phyloP scores from a whole-genome alignment of 2,113 vertebrate species.

The Chlorodrepanis virens region DNA sequence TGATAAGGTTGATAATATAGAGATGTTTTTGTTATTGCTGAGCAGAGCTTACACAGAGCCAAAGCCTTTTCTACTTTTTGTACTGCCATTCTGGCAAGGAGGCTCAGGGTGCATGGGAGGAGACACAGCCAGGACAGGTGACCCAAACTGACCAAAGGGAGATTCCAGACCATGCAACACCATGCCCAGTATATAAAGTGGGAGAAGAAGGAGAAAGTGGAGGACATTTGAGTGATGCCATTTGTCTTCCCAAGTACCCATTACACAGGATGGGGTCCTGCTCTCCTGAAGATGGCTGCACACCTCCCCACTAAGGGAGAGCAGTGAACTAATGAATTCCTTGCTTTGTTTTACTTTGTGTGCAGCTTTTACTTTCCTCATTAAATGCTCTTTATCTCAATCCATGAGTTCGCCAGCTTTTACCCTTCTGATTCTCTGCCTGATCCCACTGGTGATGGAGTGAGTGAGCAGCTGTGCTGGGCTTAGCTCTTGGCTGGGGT shows the following conservation, averaged over 20 bases:
- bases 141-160: background rate
- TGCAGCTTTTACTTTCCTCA: background rate
- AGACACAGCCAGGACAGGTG: background rate
- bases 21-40: background rate
- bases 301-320: background rate
- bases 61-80: background rate
- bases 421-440: background rate
- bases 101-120: background rate
- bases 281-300: background rate
- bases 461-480: rapidly evolving
- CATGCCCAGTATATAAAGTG: background rate
- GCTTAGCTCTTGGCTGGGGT: background rate
- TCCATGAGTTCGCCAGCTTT: background rate
- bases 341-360: background rate
- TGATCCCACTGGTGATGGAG: background rate
- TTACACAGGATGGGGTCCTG: background rate
- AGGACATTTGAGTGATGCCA: background rate
- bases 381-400: background rate
- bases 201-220: background rate
- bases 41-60: background rate
- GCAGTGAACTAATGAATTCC: background rate
- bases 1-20: background rate
- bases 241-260: background rate
- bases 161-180: background rate
- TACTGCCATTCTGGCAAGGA: background rate